Conservation (phyloP, 2,888 invertebrate species). For the Oxyteleia sp. region DNA sequence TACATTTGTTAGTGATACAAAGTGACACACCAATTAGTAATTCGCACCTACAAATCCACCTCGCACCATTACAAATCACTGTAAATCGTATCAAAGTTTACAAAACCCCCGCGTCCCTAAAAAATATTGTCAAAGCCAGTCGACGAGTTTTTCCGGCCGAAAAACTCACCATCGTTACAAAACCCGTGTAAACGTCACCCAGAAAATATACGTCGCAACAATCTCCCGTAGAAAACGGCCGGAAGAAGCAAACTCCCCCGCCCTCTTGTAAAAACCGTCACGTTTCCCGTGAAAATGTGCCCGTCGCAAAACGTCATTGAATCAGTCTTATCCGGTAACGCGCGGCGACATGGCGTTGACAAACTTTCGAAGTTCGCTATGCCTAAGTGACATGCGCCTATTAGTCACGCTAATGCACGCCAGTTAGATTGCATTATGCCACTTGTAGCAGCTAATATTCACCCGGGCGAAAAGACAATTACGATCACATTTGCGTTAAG, state of each 20-base stretch:
- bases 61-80: conserved; percentile 31
- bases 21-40: not conserved
- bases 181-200: conserved; percentile 5
- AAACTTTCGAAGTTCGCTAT: conserved; percentile 49
- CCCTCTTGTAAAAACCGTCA: conserved; percentile 1
- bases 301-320: conserved; percentile 12
- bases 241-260: not conserved
- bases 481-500: conserved; percentile 67
- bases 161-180: conserved; percentile 10
- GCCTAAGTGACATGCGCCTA: conserved; percentile 50
- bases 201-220: conserved; percentile 20
- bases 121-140: conserved; percentile 59
- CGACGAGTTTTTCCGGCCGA: conserved; percentile 2
- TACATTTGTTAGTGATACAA: conserved; percentile 39
- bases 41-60: conserved; percentile 2
- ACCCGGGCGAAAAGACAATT: conserved; percentile 48
- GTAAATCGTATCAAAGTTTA: conserved; percentile 11
- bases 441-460: conserved; percentile 47
- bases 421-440: conserved; percentile 54
- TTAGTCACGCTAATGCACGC: conserved; percentile 57
- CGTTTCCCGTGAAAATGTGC: not conserved
- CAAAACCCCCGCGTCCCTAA: conserved; percentile 1
- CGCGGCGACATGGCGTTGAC: conserved; percentile 61
- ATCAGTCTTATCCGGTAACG: conserved; percentile 35
- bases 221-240: not conserved